Base-by-base conservation (phyloP, 2,113 vertebrate species). In the Saccopteryx bilineata region DNA sequence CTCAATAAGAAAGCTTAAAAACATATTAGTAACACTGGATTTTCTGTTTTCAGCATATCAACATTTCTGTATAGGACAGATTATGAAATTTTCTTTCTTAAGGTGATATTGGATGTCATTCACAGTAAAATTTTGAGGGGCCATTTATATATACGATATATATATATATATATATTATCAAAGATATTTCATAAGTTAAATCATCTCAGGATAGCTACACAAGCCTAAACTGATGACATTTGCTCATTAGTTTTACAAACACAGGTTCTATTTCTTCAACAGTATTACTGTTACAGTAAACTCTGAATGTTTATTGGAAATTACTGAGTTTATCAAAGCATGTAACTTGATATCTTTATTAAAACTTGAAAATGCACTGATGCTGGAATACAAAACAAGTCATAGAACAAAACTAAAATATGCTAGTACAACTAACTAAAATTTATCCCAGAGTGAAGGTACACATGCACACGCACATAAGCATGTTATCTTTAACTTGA, bases 71-170 rank as follows among this genome's bases (percentile, higher is more conserved):
- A 81, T 17, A 81, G 26, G 21, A 71, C 50, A 79, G 87, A 95
- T 95, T 96, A 96, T 93, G 92, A 96, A 48, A 96, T 5, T 75
- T 87, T 93, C 91, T 91, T 91, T 82, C 80, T 81, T 95, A 93
- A 97, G 94, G 92, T 97, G 68, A 97, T 76, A 72, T 23, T 48
- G 14, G 3, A 1, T 87, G 2, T 58, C 33, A 91, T 31, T 85
- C 72, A 84, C 18, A 19, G 8, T 71, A 15, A 15, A 69, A 83
- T 87, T 87, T 18, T 72, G 33, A 94, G 23, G 13, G 1, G 2
- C 10, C 26, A 72, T 90, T 66, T 9, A 58, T 39, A 52, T 52
- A 61, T 69, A 39, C 39, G 26, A 72, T 90, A 60, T 9, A 58
- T 39, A 52, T 52, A 61, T 31, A 72, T 90, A 60, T 9, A 58